Evolutionary conservation across 2,888 invertebrate species (phyloP), one percentile per base, ranked within the genome.

Genomic region (Caenorhabditis japonica): DNA sequence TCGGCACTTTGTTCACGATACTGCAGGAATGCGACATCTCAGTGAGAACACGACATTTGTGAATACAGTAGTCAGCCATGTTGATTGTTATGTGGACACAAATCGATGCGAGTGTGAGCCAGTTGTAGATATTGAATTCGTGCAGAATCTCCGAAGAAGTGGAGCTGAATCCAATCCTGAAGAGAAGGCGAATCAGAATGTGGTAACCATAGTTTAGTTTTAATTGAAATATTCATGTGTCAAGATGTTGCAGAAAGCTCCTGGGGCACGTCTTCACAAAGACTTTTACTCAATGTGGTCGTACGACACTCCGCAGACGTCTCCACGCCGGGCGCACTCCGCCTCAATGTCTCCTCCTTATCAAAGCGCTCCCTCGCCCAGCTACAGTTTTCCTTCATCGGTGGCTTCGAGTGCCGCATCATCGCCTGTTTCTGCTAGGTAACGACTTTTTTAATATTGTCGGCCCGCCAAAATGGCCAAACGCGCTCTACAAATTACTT

Each of bases 1-100:
- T 43, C 69, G 75, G 33, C 78, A 82, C 41, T 79, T 83, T 34
- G 72, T 80, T 21, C 82, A 83, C 47, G 81, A 83, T 41, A 77
- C 73, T 13, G 74, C 75, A 0, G 82, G 73, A 47, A 75, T 77
- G 61, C 46, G 72, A 21, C 69, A 78, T 51, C 33, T 75, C 13
- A 70, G 75, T 23, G 59, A 60, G 33, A 79, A 61, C 39, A 33
- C 39, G 10, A 33, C 33, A 15, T 82, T 82, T 55, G 58, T 82
- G 41, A 74, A 80, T 36, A 71, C 77, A 8, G 72, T 82, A n/a
- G 75, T 80, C 4, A 34, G 52, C 12, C 75, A 82, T 56, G 66
- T 82, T 7, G 58, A 77, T 13, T 19, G 36, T n/a, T 80, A 75
- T 44, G 64, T 80, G 13, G 49, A 74, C 19, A 43, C 59, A 38